These are phyloP conservation scores for Eidolon helvum DNA, from an alignment of 2,113 vertebrate genomes.

Conservation along the genomic window DNA sequence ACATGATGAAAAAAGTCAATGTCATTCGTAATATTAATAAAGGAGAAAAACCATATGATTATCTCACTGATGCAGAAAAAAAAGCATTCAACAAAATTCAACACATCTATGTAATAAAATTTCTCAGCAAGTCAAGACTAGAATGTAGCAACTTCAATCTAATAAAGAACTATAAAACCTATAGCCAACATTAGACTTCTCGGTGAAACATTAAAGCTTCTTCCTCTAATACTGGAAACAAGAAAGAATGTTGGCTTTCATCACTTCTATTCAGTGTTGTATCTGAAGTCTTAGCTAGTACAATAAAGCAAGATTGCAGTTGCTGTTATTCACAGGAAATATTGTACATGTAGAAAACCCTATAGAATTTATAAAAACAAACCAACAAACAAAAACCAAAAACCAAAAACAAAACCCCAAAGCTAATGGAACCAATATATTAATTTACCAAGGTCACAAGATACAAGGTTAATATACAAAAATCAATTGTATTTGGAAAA, in stretches of 20 bases:
- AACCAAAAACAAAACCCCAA: not conserved
- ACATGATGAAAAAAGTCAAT: not conserved
- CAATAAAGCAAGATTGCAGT: not conserved
- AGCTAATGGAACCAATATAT: not conserved
- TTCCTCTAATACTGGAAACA: not conserved
- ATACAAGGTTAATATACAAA: not conserved
- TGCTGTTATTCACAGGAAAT: not conserved
- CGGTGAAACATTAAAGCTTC: not conserved
- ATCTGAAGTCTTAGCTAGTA: not conserved
- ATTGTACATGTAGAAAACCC: not conserved
- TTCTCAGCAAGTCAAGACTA: not conserved
- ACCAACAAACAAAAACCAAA: not conserved
- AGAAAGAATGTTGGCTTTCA: not conserved
- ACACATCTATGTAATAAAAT: not conserved
- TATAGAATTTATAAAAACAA: not conserved
- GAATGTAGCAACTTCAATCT: not conserved
- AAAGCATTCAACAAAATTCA: slow-evolving; percentile 27
- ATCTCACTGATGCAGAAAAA: not conserved
- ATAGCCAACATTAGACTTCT: not conserved
- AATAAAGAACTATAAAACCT: not conserved
- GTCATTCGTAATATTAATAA: not conserved
- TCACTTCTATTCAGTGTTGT: not conserved
- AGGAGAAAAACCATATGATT: not conserved
- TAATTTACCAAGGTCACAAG: not conserved
- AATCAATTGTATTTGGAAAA: not conserved